Percentiles rank a stretch among this genome's conserved stretches.
Evolutionary conservation across 2,797 vertebrate genomes (phyloP).

Genomic region (Anomalospiza imberbis): DNA sequence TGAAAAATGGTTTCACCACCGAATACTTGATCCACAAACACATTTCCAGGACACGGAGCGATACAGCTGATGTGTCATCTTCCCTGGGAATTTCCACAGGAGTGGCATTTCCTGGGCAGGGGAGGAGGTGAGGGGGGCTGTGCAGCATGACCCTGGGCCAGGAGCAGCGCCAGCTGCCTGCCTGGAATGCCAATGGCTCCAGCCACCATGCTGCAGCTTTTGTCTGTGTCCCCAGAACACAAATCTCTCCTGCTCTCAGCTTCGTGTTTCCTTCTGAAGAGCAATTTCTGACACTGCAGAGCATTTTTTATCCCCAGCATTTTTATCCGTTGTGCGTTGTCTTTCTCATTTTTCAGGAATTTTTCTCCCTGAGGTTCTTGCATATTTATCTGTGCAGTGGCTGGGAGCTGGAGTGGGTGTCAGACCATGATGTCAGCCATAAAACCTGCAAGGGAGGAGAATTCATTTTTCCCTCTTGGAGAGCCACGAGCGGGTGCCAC

Average conservation of each 20-base stretch:
- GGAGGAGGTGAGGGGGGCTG: not conserved
- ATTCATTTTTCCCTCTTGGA: not conserved
- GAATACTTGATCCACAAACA: not conserved
- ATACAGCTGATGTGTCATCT: not conserved
- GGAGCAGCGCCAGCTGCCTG: not conserved
- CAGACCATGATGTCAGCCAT: not conserved
- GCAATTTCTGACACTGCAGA: not conserved
- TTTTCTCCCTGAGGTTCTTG: not conserved
- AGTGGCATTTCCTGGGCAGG: not conserved
- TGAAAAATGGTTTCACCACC: not conserved
- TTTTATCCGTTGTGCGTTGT: not conserved
- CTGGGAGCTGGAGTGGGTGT: accelerated
- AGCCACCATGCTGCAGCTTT: accelerated
- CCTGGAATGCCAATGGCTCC: not conserved
- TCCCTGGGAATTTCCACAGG: not conserved
- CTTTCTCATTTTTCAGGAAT: not conserved
- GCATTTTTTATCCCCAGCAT: not conserved
- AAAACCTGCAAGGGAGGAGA: not conserved
- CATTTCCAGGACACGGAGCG: not conserved
- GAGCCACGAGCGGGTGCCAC: not conserved
- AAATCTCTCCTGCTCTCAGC: not conserved
- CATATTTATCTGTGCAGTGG: not conserved
- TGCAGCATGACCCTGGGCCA: not conserved
- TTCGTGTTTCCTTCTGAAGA: accelerated
- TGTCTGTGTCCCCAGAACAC: not conserved